Evolutionary conservation across 1,140 invertebrate species (phyloP).

Genomic region (Teleogryllus occipitalis): DNA sequence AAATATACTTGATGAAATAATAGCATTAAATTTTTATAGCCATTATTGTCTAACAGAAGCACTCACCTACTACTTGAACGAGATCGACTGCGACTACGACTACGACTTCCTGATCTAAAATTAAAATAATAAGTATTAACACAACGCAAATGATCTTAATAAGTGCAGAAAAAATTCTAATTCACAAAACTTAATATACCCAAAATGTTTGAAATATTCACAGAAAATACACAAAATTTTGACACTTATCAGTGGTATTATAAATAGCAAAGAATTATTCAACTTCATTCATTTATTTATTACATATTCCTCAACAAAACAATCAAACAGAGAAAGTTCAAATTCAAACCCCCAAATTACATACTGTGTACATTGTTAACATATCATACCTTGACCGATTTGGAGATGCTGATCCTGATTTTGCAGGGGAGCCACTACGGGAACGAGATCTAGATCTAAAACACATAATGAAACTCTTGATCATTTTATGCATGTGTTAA

Average conservation of each 20-base stretch:
- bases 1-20: neutral
- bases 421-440: constrained; percentile 28
- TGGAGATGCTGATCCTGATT: constrained; percentile 30
- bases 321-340: constrained; percentile 25
- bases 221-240: no score
- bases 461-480: neutral
- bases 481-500: no score
- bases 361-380: neutral
- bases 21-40: neutral
- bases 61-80: constrained; percentile 6
- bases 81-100: neutral
- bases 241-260: no score
- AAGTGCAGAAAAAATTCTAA: no score
- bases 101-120: neutral
- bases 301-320: no score
- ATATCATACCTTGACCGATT: constrained; percentile 27
- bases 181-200: no score
- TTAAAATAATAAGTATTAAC: neutral
- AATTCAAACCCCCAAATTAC: constrained; percentile 28
- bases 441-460: constrained; percentile 31
- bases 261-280: no score
- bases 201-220: no score
- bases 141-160: neutral
- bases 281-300: no score
- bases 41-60: no score